Conservation (phyloP, 2,113 vertebrate genomes). For the Sorex araneus region DNA sequence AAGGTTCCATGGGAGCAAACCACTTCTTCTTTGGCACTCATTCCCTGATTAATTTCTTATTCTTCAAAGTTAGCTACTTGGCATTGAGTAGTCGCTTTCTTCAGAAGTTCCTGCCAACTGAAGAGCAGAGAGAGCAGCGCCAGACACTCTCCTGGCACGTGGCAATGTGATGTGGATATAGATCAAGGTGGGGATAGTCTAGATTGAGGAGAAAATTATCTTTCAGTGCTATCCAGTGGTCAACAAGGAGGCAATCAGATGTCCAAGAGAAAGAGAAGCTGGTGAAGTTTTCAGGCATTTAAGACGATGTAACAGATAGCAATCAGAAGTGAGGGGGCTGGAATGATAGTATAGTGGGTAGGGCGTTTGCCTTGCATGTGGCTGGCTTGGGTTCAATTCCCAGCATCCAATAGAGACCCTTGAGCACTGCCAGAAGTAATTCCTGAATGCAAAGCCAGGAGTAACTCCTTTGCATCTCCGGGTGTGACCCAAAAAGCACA, state of each 20-base stretch:
- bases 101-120: background rate
- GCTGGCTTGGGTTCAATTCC: too few relatives aligned
- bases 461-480: too few relatives aligned
- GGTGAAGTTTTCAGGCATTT: background rate
- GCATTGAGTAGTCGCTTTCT: background rate
- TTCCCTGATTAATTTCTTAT: background rate
- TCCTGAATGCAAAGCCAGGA: too few relatives aligned
- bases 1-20: background rate
- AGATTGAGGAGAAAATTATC: background rate
- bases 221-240: background rate
- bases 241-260: background rate
- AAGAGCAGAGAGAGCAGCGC: background rate
- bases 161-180: background rate
- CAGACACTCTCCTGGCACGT: background rate
- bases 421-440: too few relatives aligned
- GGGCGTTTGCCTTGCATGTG: too few relatives aligned
- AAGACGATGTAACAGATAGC: background rate
- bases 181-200: background rate
- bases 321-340: too few relatives aligned
- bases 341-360: too few relatives aligned
- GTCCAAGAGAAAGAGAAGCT: background rate
- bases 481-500: background rate
- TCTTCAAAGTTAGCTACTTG: conserved; percentile 7
- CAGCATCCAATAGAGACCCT: too few relatives aligned
- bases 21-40: background rate